Evolutionary conservation across 2,113 vertebrate species (phyloP).

Genomic region (Coturnix japonica): DNA sequence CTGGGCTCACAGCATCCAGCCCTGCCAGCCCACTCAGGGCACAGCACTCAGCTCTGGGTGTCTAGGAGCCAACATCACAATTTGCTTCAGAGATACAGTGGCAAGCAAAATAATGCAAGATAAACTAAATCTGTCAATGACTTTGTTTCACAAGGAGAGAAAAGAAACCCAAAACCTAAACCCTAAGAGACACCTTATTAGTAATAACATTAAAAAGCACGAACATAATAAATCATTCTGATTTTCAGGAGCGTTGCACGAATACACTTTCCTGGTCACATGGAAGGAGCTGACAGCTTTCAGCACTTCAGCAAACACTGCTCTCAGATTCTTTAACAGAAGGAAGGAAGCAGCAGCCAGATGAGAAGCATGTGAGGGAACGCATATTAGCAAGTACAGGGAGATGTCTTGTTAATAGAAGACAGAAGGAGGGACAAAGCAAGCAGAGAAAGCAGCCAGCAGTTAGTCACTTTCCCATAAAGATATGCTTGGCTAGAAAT

Average conservation of each 20-base stretch:
- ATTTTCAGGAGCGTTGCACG: not conserved
- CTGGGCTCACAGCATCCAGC: not conserved
- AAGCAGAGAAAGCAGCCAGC: slow-evolving; percentile 50
- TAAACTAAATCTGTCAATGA: not conserved
- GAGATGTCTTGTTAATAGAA: slow-evolving; percentile 63
- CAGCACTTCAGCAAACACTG: slow-evolving; percentile 55
- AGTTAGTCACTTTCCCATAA: slow-evolving; percentile 60
- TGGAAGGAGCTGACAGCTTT: slow-evolving; percentile 55
- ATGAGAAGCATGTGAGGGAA: slow-evolving; percentile 64
- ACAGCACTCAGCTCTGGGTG: not conserved
- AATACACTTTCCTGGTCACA: not conserved
- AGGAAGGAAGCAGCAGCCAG: slow-evolving; percentile 57
- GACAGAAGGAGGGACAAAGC: slow-evolving; percentile 66
- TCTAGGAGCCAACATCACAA: not conserved
- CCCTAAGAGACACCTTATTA: not conserved
- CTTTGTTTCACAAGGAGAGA: not conserved
- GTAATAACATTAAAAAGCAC: not conserved
- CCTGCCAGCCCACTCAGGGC: no score
- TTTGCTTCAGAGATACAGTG: not conserved
- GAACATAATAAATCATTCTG: not conserved
- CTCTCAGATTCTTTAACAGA: slow-evolving; percentile 32
- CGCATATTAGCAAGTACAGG: slow-evolving; percentile 60
- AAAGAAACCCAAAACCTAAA: not conserved
- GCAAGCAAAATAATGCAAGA: not conserved
- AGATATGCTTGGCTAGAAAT: slow-evolving; percentile 38